phyloP scores from a whole-genome alignment of 2,113 vertebrate genomes.

The Lampris incognitus region DNA sequence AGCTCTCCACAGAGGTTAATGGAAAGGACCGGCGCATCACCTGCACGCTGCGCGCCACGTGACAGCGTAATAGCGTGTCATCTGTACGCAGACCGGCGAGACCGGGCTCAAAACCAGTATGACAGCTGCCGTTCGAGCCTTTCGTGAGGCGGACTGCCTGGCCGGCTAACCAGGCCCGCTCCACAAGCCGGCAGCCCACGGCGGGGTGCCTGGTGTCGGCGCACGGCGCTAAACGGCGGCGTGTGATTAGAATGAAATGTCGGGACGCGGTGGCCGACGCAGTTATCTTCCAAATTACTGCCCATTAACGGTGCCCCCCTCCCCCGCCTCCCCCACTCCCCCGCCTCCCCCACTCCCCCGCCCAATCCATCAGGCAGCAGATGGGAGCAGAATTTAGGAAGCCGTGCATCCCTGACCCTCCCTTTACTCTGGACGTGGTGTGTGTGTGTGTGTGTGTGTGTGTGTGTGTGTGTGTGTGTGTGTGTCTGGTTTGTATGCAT shows the following conservation, averaged over 20 bases:
- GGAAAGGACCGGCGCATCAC: too few species aligned
- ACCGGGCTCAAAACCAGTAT: too few species aligned
- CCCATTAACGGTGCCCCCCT: constrained; percentile 74
- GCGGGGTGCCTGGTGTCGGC: constrained; percentile 56
- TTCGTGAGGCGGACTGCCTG: too few species aligned
- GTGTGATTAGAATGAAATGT: constrained; percentile 79
- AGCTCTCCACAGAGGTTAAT: too few species aligned
- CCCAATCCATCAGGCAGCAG: constrained; percentile 73
- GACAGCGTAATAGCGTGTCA: too few species aligned
- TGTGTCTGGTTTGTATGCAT: constrained; percentile 54
- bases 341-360: constrained; percentile 69
- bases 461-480: constrained; percentile 50
- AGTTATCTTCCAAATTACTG: constrained; percentile 80
- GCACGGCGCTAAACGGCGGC: constrained; percentile 66
- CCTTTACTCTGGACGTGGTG: neutral
- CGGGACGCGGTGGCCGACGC: constrained; percentile 77
- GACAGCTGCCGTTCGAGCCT: too few species aligned
- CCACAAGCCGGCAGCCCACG: constrained; percentile 43
- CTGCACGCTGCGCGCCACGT: too few species aligned
- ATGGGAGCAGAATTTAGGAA: constrained; percentile 63
- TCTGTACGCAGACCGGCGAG: too few species aligned
- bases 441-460: constrained; percentile 8
- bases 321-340: constrained; percentile 66
- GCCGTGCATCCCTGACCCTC: constrained; percentile 37
- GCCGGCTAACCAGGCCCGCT: constrained; percentile 3